A percentile compares a stretch with the other conserved stretches of the same genome.
phyloP scores from a whole-genome alignment of 2,797 vertebrate species.

The Sebastes cheni region DNA sequence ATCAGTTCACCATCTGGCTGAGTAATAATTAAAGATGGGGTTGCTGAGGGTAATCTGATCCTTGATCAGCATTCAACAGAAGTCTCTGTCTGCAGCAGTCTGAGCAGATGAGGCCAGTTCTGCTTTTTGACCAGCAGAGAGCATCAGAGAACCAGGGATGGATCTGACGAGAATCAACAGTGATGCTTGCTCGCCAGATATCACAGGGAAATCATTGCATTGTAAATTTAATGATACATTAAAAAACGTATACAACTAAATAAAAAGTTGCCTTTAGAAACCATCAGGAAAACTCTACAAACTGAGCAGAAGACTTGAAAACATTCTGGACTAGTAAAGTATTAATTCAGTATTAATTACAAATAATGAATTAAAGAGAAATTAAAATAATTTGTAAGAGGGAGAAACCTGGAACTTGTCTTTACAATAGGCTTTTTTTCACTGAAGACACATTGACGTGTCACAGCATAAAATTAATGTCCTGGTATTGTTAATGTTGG shows the following conservation, averaged over 20 bases:
- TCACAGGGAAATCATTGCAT: conserved; percentile 36
- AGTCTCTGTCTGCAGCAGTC: conserved; percentile 25
- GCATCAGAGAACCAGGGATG: conserved; percentile 62
- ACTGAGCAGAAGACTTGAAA: neutral
- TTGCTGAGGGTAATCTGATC: conserved; percentile 60
- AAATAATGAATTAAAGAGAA: neutral
- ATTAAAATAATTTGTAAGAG: neutral
- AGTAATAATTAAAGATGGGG: conserved; percentile 60
- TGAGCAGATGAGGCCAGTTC: neutral
- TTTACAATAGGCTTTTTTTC: neutral
- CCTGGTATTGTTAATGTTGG: neutral
- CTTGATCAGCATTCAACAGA: conserved; percentile 59
- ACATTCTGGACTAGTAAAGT: neutral
- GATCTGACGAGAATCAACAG: neutral
- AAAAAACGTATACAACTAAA: conserved; percentile 10
- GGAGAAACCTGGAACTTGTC: neutral
- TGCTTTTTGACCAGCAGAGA: conserved; percentile 68
- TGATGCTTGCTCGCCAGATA: conserved; percentile 7
- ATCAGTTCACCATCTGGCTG: conserved; percentile 64
- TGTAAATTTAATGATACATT: conserved; percentile 31
- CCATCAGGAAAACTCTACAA: neutral
- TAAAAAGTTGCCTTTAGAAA: neutral
- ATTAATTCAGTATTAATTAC: neutral
- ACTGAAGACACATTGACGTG: neutral
- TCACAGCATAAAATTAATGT: neutral